These are phyloP conservation scores for Drosophila phalerata DNA, from an alignment of 2,888 invertebrate species.

Conservation along the genomic window DNA sequence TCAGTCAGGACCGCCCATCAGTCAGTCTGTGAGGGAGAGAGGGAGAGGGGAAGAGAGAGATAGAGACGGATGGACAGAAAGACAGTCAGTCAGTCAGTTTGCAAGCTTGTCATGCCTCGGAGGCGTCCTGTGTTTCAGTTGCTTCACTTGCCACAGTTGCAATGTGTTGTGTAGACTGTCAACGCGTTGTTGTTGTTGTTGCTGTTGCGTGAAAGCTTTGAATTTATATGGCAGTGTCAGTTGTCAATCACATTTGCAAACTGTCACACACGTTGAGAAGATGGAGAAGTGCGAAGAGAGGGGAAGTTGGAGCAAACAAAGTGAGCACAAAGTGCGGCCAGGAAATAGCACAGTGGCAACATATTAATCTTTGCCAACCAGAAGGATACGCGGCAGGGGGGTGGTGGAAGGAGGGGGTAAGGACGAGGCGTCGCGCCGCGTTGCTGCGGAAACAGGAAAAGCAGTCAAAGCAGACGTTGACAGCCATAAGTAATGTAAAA, in stretches of 20 bases:
- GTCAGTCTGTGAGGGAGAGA: constrained; percentile 31
- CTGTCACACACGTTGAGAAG: constrained; percentile 72
- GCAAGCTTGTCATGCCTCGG: constrained; percentile 63
- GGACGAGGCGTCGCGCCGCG: constrained; percentile 47
- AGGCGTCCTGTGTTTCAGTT: constrained; percentile 38
- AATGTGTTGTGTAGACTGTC: constrained; percentile 60
- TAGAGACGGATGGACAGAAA: constrained; percentile 5
- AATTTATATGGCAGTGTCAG: constrained; percentile 82
- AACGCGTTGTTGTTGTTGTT: constrained; percentile 46
- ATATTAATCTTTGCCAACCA: constrained; percentile 80
- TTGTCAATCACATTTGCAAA: constrained; percentile 83
- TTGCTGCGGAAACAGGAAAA: constrained; percentile 71
- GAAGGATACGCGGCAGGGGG: constrained; percentile 52
- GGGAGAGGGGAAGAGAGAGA: neutral
- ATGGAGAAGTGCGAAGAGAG: constrained; percentile 16
- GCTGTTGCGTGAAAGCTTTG: constrained; percentile 73
- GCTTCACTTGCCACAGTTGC: constrained; percentile 22
- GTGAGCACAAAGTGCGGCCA: constrained; percentile 58
- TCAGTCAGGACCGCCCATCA: constrained; percentile 48
- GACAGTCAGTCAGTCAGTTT: constrained; percentile 31
- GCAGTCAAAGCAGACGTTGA: constrained; percentile 73
- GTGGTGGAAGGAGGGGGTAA: constrained; percentile 12
- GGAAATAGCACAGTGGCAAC: constrained; percentile 68
- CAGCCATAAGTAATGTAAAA: constrained; percentile 80
- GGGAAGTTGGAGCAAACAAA: constrained; percentile 26